These are phyloP conservation scores for Cyprinodon brontotheroides DNA, from an alignment of 2,113 vertebrate species.

Conservation along the genomic window DNA sequence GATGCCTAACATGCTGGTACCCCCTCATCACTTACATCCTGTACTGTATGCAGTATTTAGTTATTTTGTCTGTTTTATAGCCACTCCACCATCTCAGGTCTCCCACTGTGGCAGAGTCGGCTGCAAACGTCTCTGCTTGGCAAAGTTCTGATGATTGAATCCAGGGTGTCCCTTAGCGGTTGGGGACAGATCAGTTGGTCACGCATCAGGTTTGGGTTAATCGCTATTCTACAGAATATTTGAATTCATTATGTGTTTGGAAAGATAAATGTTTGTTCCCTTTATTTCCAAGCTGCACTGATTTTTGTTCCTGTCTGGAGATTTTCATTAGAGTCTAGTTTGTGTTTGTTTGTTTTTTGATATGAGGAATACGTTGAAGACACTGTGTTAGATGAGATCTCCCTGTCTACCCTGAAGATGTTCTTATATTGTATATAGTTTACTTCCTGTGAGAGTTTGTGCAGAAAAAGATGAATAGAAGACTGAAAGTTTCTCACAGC, in stretches of 20 bases:
- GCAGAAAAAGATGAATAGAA: neutral
- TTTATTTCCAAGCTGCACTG: slow-evolving; percentile 31
- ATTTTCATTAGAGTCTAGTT: neutral
- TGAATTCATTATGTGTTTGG: neutral
- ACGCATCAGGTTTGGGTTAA: neutral
- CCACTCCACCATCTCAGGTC: slow-evolving; percentile 25
- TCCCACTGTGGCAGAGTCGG: slow-evolving; percentile 15
- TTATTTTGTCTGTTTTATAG: slow-evolving; percentile 16
- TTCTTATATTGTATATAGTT: neutral
- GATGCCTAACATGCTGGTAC: neutral
- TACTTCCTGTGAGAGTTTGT: neutral
- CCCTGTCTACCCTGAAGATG: neutral
- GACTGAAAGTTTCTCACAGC: slow-evolving; percentile 6
- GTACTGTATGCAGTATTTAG: slow-evolving; percentile 20
- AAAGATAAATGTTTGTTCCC: slow-evolving; percentile 13
- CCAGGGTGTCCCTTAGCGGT: neutral
- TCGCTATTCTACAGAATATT: slow-evolving; percentile 3
- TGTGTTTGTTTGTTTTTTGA: slow-evolving; percentile 3
- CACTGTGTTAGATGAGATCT: slow-evolving; percentile 11
- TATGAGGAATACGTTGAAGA: slow-evolving; percentile 21
- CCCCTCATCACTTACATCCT: slow-evolving; percentile 3
- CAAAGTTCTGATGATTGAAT: slow-evolving; percentile 7
- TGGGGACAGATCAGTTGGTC: slow-evolving; percentile 10
- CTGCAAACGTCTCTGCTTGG: slow-evolving; percentile 7
- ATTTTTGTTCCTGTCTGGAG: slow-evolving; percentile 3